Base-by-base conservation (phyloP, 2,888 invertebrate genomes). In the Archips crataeganus region DNA sequence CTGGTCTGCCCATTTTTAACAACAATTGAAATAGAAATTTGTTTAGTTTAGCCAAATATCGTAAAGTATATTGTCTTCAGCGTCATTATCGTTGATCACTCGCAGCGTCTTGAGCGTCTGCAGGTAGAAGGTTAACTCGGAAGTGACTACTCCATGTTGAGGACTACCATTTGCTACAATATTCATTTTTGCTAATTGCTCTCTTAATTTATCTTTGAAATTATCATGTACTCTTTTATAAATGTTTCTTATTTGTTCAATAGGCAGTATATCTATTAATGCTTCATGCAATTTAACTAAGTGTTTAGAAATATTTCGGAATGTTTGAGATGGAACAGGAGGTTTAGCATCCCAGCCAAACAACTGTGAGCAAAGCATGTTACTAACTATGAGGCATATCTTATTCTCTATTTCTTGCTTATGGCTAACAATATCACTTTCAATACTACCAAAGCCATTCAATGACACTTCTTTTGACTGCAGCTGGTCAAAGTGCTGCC, bases 151-250 rank as follows among this genome's bases (percentile, higher is more conserved):
- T 59, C 98, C 99, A 88, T 99, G 99, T 86, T 99, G 98, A 2
- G 99, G 99, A 64, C 99, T 98, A n/a, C 99, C 99, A 93, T 99
- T 98, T 81, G 98, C 99, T 72, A 97, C 96, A 79, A 99, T 98
- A 85, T 98, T 98, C 95, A 98, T 96, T 88, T 97, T 97, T 3
- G 96, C 87, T 79, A 99, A 94, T 86, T 98, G 98, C 82, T 98
- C 97, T 89, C 98, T 95, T 80, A 99, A 93, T 86, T 97, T 97
- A 79, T 97, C 97, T 92, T 98, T 98, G 86, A 99, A 98, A 82
- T 97, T 97, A 85, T 96, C 96, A 91, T 98, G 97, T 68, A 98
- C 97, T 82, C 96, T 96, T 81, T 96, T 95, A 82, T 98, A 98
- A 79, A 98, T 95, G 63, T 94, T 93, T 84, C 97, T 96, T 80